A percentile compares a stretch with the other conserved stretches of the same genome.
These are phyloP conservation scores for Melanogrammus aeglefinus DNA, from an alignment of 2,797 vertebrate genomes.

Conservation along the genomic window DNA sequence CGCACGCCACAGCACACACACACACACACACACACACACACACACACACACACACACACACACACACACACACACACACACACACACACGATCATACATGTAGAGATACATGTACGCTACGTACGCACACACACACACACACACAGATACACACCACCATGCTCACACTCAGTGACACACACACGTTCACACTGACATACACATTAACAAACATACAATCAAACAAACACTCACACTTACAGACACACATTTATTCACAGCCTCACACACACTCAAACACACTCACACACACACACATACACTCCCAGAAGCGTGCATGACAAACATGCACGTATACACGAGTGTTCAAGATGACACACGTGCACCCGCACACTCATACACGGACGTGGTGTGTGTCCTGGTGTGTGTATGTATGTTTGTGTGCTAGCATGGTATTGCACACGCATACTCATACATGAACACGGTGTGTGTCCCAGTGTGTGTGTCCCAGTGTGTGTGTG, in stretches of 20 bases:
- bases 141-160: conserved; percentile 35
- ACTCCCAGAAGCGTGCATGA: not conserved
- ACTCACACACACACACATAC: not conserved
- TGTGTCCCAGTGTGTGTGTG: no score
- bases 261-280: not conserved
- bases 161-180: conserved; percentile 5
- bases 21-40: conserved; percentile 38
- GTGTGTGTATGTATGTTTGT: no score
- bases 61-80: not conserved
- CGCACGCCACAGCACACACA: conserved; percentile 40
- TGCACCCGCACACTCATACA: not conserved
- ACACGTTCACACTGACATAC: not conserved
- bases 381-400: conserved; percentile 17
- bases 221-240: not conserved
- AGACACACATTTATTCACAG: no score
- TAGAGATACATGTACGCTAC: not conserved
- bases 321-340: not conserved
- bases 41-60: conserved; percentile 29
- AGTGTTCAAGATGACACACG: not conserved
- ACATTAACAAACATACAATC: not conserved
- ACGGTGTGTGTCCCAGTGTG: not conserved
- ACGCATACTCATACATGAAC: no score
- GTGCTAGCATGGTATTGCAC: no score
- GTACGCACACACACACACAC: not conserved
- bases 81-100: not conserved